phyloP scores from a whole-genome alignment of 2,797 vertebrate genomes.

The Acanthornis magna region DNA sequence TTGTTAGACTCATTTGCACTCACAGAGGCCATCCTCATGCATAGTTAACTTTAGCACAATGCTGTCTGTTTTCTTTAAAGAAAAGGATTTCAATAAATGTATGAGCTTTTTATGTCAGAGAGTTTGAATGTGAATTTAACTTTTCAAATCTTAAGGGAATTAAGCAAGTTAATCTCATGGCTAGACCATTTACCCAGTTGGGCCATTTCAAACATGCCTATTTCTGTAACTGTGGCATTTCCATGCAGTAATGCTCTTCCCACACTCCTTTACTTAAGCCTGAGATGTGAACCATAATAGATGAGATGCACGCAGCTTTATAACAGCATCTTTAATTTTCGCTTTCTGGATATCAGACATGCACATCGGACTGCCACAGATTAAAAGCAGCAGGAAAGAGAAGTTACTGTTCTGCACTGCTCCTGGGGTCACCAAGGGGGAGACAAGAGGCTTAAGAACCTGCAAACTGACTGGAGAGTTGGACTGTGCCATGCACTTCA shows the following conservation, averaged over 20 bases:
- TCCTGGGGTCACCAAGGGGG: background rate
- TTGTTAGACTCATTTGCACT: background rate
- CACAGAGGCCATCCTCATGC: background rate
- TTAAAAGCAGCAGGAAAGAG: background rate
- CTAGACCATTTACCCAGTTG: background rate
- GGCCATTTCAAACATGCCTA: background rate
- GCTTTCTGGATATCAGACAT: background rate
- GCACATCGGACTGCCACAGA: background rate
- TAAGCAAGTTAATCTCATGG: background rate
- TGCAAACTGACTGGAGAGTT: background rate
- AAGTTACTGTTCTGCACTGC: background rate
- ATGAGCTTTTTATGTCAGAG: background rate
- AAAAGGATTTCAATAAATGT: background rate
- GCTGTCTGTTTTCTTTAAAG: background rate
- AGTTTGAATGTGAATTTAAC: background rate
- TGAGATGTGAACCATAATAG: background rate
- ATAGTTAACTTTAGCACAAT: background rate
- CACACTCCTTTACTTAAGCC: background rate
- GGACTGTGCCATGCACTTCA: background rate
- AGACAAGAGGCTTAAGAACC: background rate
- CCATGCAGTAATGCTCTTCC: background rate
- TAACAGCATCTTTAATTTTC: background rate
- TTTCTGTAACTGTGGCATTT: conserved; percentile 10
- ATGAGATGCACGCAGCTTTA: background rate
- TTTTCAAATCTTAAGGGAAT: background rate